phyloP scores from a whole-genome alignment of 2,113 vertebrate genomes.

The Sus scrofa region DNA sequence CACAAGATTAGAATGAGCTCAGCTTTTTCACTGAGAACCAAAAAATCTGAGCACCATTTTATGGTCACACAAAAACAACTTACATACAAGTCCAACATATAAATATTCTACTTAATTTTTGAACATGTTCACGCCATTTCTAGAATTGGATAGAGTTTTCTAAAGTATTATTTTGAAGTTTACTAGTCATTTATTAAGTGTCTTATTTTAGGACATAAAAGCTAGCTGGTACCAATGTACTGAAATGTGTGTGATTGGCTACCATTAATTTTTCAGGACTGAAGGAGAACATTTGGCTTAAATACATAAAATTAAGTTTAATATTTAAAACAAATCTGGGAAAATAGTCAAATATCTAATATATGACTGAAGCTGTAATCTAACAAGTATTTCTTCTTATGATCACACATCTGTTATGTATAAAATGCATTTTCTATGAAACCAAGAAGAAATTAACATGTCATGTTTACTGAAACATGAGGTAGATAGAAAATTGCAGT shows the following conservation, averaged over 20 bases:
- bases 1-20: slow-evolving; percentile 10
- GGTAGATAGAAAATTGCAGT: not conserved
- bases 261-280: not conserved
- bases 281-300: slow-evolving; percentile 3
- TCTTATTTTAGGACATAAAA: slow-evolving; percentile 17
- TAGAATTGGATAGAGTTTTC: not conserved
- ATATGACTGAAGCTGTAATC: not conserved
- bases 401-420: slow-evolving; percentile 13
- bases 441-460: not conserved
- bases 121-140: not conserved
- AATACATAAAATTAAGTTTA: slow-evolving; percentile 36
- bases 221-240: not conserved
- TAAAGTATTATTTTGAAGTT: slow-evolving; percentile 6
- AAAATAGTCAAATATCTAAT: not conserved
- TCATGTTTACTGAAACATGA: slow-evolving; percentile 28
- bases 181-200: not conserved
- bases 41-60: not conserved
- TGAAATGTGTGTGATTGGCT: not conserved
- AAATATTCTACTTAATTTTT: slow-evolving; percentile 25
- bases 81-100: not conserved
- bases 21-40: not conserved
- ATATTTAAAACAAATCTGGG: slow-evolving; percentile 40
- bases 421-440: slow-evolving; percentile 45
- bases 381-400: slow-evolving; percentile 16
- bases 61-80: not conserved